These are phyloP conservation scores for Rutpela maculata DNA, from an alignment of 2,888 invertebrate genomes.

Conservation along the genomic window DNA sequence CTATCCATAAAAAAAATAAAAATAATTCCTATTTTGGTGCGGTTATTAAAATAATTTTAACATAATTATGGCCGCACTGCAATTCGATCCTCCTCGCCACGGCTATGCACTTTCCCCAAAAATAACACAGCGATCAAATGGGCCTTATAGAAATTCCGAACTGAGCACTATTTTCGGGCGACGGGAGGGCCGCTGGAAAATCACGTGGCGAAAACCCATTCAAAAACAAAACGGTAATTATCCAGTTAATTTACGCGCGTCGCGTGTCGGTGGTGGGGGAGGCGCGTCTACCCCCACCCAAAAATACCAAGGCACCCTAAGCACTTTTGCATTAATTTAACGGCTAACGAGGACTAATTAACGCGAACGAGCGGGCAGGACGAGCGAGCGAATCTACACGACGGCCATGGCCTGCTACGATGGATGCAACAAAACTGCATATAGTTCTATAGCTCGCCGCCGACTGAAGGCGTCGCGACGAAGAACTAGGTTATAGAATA, in stretches of 20 bases:
- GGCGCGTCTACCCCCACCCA: slow-evolving; percentile 55
- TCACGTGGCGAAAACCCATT: slow-evolving; percentile 61
- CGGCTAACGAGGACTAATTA: slow-evolving; percentile 57
- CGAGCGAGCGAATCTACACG: slow-evolving; percentile 47
- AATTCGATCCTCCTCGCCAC: background rate
- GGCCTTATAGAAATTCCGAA: background rate
- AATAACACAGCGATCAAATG: background rate
- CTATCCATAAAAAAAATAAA: too few species aligned
- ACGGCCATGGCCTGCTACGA: slow-evolving; percentile 41
- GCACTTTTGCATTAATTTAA: slow-evolving; percentile 63
- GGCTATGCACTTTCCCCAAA: background rate
- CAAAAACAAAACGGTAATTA: slow-evolving; percentile 61
- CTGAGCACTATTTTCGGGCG: background rate
- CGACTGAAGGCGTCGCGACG: slow-evolving; percentile 72
- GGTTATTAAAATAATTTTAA: too few species aligned
- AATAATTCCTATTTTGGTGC: too few species aligned
- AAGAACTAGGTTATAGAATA: slow-evolving; percentile 74
- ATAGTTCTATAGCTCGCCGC: slow-evolving; percentile 72
- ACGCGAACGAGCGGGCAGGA: slow-evolving; percentile 37
- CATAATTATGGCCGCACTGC: background rate
- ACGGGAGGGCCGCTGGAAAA: slow-evolving; percentile 16
- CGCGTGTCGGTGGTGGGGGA: slow-evolving; percentile 53
- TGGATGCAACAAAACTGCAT: slow-evolving; percentile 65
- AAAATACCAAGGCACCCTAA: slow-evolving; percentile 53
- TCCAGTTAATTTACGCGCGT: slow-evolving; percentile 60